phyloP scores from a whole-genome alignment of 2,113 vertebrate genomes.

The Orientallactaga bullata region DNA sequence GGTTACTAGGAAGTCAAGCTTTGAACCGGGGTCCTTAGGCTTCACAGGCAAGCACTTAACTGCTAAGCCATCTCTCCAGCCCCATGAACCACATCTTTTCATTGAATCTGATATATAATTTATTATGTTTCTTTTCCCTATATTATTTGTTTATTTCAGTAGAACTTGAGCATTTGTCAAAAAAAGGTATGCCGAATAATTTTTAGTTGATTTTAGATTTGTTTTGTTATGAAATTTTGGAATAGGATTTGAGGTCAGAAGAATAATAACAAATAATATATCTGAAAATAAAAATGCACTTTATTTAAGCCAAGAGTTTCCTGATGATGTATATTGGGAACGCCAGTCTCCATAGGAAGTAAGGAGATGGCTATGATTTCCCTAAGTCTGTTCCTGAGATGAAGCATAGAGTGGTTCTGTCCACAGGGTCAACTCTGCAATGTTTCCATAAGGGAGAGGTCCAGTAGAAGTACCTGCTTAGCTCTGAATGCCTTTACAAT shows the following conservation, averaged over 20 bases:
- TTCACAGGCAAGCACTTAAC: too few relatives aligned
- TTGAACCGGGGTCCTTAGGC: too few relatives aligned
- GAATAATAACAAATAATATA: neutral
- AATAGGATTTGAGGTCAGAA: neutral
- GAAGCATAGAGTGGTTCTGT: neutral
- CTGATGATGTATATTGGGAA: neutral
- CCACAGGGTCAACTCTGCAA: neutral
- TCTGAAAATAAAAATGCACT: neutral
- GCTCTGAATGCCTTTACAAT: neutral
- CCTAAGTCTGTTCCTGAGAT: neutral
- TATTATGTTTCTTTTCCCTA: neutral
- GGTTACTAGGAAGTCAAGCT: too few relatives aligned
- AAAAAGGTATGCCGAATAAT: neutral
- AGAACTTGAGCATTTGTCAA: neutral
- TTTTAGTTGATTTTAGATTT: constrained; percentile 45
- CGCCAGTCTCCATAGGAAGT: neutral
- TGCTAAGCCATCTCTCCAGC: too few relatives aligned
- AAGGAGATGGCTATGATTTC: neutral
- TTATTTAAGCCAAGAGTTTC: constrained; percentile 1
- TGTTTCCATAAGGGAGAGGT: constrained; percentile 8
- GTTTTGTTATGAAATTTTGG: constrained; percentile 4
- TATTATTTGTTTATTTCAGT: constrained; percentile 24
- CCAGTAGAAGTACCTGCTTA: constrained; percentile 25
- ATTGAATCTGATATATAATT: neutral
- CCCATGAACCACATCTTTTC: neutral